Evolutionary conservation across 2,113 vertebrate genomes (phyloP).

Genomic region (Epinephelus cyanopodus): DNA sequence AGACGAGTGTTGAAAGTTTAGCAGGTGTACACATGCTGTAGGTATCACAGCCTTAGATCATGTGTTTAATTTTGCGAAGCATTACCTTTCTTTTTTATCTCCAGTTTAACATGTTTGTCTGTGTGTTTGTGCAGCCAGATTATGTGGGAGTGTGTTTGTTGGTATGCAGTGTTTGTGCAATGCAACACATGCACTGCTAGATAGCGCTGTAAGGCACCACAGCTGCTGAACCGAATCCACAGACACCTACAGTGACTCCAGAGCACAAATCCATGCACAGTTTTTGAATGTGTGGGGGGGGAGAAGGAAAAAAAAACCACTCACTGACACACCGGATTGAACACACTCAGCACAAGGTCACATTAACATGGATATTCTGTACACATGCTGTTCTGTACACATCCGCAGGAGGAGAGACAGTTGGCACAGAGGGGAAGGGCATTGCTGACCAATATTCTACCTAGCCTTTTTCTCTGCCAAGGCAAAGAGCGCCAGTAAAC

Average conservation of each 20-base stretch:
- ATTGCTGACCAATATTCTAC: constrained; percentile 58
- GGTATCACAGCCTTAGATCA: background rate
- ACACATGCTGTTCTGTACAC: constrained; percentile 37
- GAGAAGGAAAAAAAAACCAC: constrained; percentile 1
- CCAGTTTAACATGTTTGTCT: background rate
- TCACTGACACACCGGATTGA: background rate
- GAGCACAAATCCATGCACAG: constrained; percentile 24
- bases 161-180: constrained; percentile 40
- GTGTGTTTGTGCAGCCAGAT: constrained; percentile 15
- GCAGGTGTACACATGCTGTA: background rate
- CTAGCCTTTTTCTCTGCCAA: constrained; percentile 60
- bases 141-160: constrained; percentile 19
- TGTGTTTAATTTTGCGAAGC: background rate
- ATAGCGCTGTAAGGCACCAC: constrained; percentile 46
- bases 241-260: constrained; percentile 31
- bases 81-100: background rate
- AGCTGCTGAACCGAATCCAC: constrained; percentile 29
- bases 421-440: constrained; percentile 63
- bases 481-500: constrained; percentile 61
- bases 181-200: constrained; percentile 45
- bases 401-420: constrained; percentile 44
- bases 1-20: background rate
- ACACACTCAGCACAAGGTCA: constrained; percentile 57
- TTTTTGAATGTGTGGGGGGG: constrained; percentile 11
- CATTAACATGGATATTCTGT: constrained; percentile 37